phyloP scores from a whole-genome alignment of 2,888 invertebrate species.

The Idaea straminata region DNA sequence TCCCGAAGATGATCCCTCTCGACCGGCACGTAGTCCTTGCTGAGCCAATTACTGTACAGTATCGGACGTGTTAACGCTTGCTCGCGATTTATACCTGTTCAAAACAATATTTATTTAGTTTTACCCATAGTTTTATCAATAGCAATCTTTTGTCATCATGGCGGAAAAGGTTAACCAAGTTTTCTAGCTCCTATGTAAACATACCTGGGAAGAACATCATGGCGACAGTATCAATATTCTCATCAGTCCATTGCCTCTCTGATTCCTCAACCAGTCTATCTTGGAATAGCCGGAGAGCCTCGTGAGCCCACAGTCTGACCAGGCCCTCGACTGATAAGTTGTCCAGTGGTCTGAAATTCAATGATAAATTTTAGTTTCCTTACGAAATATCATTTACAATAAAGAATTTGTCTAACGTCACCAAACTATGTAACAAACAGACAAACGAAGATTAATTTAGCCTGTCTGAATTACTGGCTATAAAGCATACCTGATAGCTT shows the following conservation, averaged over 20 bases:
- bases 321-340: slow-evolving; percentile 94
- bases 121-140: not conserved
- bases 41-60: slow-evolving; percentile 99
- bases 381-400: not conserved
- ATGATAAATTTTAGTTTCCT: not conserved
- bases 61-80: slow-evolving; percentile 96
- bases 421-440: too few species aligned
- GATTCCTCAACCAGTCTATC: slow-evolving; percentile 95
- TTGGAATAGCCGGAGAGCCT: slow-evolving; percentile 98
- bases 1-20: slow-evolving; percentile 96
- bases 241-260: slow-evolving; percentile 98
- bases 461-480: too few species aligned
- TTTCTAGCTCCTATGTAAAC: too few species aligned
- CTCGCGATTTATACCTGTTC: slow-evolving; percentile 88
- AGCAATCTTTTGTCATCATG: not conserved
- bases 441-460: too few species aligned
- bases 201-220: slow-evolving; percentile 95
- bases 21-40: slow-evolving; percentile 98
- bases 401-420: not conserved
- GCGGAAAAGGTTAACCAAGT: not conserved
- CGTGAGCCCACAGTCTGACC: slow-evolving; percentile 99
- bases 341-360: slow-evolving; percentile 88
- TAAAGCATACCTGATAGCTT: slow-evolving; percentile 85
- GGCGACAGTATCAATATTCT: slow-evolving; percentile 96
- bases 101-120: not conserved